Evolutionary conservation across 2,797 vertebrate genomes (phyloP), one percentile per base, ranked within the genome.

Genomic region (Acanthurus tractus): DNA sequence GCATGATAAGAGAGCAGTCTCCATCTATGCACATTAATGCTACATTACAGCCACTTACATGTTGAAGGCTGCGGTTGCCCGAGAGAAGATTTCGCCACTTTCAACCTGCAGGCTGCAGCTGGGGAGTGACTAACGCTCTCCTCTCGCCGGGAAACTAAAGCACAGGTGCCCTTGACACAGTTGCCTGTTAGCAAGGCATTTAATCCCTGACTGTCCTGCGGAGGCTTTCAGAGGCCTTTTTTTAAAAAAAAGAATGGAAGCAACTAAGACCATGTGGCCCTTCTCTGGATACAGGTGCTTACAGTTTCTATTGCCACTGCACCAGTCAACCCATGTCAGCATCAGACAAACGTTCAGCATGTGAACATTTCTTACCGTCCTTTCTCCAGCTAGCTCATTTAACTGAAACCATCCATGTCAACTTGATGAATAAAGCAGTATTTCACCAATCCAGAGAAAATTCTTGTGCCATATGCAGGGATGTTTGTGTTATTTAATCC

Each of bases 41-140:
- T 72, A 18, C 52, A 75, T 69, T 70, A 69, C 44, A 63, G 46
- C 46, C 54, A 69, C 55, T 75, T 61, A 70, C 45, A 55, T 66
- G 56, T 53, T 66, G 49, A 62, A 70, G 56, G 29, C 66, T 50
- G 52, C 42, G 40, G 22, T 53, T 57, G 53, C 49, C 48, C 12
- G 11, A 56, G 64, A 61, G 23, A 2, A 62, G 18, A 59, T 62
- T 61, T 44, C 65, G 69, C 34, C 42, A 63, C 63, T 52, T 78
- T 75, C 3, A 64, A 57, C 71, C 63, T 64, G 52, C 20, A 25
- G 17, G 34, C 65, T 56, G 34, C n/a, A n/a, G 17, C 14, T 15
- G 17, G 13, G 20, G 36, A 66, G 57, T 65, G 55, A 78, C 44
- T 29, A 74, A 79, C 70, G 34, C 18, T 63, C 62, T 57, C 36